Base-by-base conservation (phyloP, 2,797 vertebrate species). In the Benthosema pterotum region DNA sequence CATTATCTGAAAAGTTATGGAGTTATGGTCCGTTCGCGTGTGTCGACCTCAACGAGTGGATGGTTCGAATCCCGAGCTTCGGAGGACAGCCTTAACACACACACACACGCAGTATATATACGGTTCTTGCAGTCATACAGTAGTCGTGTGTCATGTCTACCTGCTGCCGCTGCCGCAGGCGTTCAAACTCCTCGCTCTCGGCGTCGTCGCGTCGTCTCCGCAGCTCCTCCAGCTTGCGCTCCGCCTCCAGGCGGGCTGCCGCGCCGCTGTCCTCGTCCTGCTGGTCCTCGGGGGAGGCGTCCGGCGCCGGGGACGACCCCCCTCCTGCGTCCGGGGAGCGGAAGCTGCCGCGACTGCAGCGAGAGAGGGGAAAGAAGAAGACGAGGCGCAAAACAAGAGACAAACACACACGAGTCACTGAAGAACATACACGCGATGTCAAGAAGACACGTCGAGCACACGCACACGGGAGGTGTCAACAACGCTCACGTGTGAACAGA, bases 141-240 rank as follows among this genome's bases (percentile, higher is more conserved):
- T n/a, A n/a, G n/a, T n/a, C n/a, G n/a, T n/a, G n/a, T n/a, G n/a
- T n/a, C n/a, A n/a, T n/a, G n/a, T n/a, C 2, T 22, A 25, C 22
- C 22, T 97, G 96, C 85, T 99, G 96, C 86, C 96, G 98, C 86
- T 95, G 95, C 71, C 92, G 95, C 89, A 98, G 91, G 75, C 93
- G 95, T 84, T 97, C 95, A 0, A 96, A 92, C 81, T 98, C 97
- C 71, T 96, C 96, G 2, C 86, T 95, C 91, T 98, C 96, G 0
- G 92, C 94, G 56, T 97, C 96, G 0, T 96, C 95, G 0, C 94
- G 94, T 45, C 95, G 93, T 0, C 95, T 93, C 67, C 94, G 95
- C 61, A 97, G 93, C 67, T 97, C 96, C 69, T 98, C 97, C 82
- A 97, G 74, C 74, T 96, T 93, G 71, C 87, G 94, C 75, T 95